These are phyloP conservation scores for Oreochromis tanganicae DNA, from an alignment of 2,113 vertebrate genomes.

Conservation along the genomic window DNA sequence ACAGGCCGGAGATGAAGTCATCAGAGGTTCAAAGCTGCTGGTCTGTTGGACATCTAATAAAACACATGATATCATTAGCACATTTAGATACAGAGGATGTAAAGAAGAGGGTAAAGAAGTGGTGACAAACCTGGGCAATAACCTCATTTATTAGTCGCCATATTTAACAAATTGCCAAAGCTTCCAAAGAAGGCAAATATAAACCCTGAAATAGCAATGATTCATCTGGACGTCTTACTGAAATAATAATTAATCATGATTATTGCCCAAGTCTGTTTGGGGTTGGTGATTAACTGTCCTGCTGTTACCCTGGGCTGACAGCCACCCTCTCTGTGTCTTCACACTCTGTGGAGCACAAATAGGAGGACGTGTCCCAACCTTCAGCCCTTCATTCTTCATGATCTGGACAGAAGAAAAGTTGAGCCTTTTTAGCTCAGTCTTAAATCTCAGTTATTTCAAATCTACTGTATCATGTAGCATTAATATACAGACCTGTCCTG, in stretches of 20 bases:
- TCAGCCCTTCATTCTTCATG: conserved; percentile 51
- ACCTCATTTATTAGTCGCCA: background rate
- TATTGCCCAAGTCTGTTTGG: background rate
- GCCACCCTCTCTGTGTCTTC: conserved; percentile 52
- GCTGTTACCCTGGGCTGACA: conserved; percentile 68
- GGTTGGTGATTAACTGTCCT: background rate
- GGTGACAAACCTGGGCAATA: background rate
- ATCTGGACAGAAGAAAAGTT: conserved; percentile 26
- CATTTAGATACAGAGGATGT: background rate
- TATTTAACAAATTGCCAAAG: background rate
- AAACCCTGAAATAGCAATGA: background rate
- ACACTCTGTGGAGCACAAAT: conserved; percentile 67
- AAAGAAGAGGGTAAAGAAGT: background rate
- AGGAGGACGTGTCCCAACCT: conserved; percentile 66
- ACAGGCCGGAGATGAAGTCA: conserved; percentile 46
- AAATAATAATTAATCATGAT: background rate
- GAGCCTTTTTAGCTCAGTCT: background rate
- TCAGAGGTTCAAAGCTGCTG: conserved; percentile 40
- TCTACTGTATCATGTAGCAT: background rate
- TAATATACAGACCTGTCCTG: conserved; percentile 58
- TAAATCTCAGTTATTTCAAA: background rate
- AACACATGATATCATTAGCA: background rate
- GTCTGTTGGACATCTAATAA: conserved; percentile 51
- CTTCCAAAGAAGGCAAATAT: background rate
- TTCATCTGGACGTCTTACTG: background rate